Conservation (phyloP, 2,888 invertebrate genomes). For the Caenorhabditis afra region DNA sequence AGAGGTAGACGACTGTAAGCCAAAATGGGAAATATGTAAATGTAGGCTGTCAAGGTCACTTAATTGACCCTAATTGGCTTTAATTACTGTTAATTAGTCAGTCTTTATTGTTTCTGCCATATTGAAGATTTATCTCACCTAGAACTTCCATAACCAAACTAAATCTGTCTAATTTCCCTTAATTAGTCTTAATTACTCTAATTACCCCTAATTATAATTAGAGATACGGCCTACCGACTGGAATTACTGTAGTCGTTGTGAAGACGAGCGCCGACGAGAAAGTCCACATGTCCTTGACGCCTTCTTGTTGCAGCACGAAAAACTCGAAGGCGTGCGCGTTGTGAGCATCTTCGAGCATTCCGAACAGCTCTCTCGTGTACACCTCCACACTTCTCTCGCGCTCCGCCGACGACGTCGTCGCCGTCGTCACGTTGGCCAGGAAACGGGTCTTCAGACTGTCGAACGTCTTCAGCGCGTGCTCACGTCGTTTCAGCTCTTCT, state of each 20-base stretch:
- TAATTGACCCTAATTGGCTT: no score
- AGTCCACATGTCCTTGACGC: constrained; percentile 67
- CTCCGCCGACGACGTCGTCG: no score
- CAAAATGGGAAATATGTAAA: no score
- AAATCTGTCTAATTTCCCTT: no score
- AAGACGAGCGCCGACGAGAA: constrained; percentile 67
- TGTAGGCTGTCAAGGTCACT: no score
- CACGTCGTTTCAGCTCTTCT: constrained; percentile 51
- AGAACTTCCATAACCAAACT: no score
- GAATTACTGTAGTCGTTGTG: constrained; percentile 73
- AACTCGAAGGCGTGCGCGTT: constrained; percentile 57
- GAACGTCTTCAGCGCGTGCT: constrained; percentile 45
- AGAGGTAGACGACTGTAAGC: no score
- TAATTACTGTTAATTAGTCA: no score
- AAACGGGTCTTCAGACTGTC: constrained; percentile 45
- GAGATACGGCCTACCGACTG: constrained; percentile 62
- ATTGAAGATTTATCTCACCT: no score
- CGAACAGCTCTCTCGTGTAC: constrained; percentile 60
- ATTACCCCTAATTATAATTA: constrained; percentile 4
- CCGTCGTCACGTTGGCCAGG: constrained; percentile 37
- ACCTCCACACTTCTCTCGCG: constrained; percentile 44
- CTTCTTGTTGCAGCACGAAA: constrained; percentile 29
- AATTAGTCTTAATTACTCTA: no score
- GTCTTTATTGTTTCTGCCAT: no score
- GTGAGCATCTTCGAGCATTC: constrained; percentile 57